Conservation (phyloP, 2,113 vertebrate genomes). For the Tonatia bakeri region DNA sequence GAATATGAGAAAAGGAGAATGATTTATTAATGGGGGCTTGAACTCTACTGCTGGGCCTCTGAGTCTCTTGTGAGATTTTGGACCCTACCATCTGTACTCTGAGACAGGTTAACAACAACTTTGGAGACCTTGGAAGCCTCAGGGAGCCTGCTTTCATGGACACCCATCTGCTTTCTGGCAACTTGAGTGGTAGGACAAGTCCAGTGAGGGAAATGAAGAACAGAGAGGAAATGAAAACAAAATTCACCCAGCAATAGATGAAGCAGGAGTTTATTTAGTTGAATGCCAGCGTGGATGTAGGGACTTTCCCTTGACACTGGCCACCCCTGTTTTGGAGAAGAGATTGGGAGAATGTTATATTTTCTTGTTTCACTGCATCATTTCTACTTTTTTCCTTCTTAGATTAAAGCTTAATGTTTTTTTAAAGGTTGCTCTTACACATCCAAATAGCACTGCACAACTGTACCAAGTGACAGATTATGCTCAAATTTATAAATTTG, state of each 20-base stretch:
- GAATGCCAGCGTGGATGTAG: not conserved
- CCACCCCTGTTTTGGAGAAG: not conserved
- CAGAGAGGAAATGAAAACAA: constrained; percentile 58
- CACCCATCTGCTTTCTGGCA: constrained; percentile 74
- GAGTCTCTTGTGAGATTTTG: constrained; percentile 41
- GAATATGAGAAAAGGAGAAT: constrained; percentile 13
- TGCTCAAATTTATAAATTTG: not conserved
- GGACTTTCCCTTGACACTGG: not conserved
- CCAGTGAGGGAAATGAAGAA: constrained; percentile 51
- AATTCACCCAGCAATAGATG: constrained; percentile 54
- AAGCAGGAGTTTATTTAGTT: constrained; percentile 8
- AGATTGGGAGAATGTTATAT: constrained; percentile 6
- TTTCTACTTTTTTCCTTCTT: not conserved
- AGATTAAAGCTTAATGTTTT: not conserved
- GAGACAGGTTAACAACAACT: constrained; percentile 70
- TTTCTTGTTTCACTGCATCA: not conserved
- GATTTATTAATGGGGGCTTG: constrained; percentile 49
- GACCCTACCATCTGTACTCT: constrained; percentile 57
- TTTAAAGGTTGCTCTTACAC: constrained; percentile 6
- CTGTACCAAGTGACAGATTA: not conserved
- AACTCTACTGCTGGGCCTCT: constrained; percentile 38
- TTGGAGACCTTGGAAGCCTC: constrained; percentile 41
- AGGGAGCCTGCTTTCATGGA: constrained; percentile 41
- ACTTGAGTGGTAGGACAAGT: constrained; percentile 50
- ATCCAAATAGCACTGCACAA: not conserved